These are phyloP conservation scores for Ctenopoma multispine DNA, from an alignment of 2,797 vertebrate species.

Conservation along the genomic window DNA sequence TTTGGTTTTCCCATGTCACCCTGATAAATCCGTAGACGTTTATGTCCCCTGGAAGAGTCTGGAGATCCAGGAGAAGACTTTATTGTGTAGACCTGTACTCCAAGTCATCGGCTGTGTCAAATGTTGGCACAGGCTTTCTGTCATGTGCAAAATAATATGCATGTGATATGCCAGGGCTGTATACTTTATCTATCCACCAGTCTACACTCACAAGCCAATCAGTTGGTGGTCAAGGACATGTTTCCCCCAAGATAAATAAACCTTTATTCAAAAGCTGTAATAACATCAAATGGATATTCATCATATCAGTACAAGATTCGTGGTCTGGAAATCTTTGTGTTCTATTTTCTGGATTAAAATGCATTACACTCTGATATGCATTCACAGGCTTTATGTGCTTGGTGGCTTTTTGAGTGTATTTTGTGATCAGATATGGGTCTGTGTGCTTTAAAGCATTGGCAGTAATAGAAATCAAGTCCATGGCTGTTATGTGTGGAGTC, in stretches of 20 bases:
- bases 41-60: constrained; percentile 52
- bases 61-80: constrained; percentile 37
- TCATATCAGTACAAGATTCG: constrained; percentile 54
- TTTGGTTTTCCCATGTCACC: constrained; percentile 35
- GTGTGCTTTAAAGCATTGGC: constrained; percentile 53
- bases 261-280: constrained; percentile 63
- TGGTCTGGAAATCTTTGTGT: constrained; percentile 54
- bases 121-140: constrained; percentile 53
- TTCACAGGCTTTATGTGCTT: constrained; percentile 51
- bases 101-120: constrained; percentile 44
- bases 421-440: constrained; percentile 56
- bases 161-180: constrained; percentile 35
- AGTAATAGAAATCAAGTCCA: constrained; percentile 25
- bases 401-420: constrained; percentile 39
- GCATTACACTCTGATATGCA: constrained; percentile 54
- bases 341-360: constrained; percentile 62
- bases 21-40: constrained; percentile 55
- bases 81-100: constrained; percentile 49
- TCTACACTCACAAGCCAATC: constrained; percentile 10
- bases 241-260: constrained; percentile 62
- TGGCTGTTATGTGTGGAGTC: constrained; percentile 25
- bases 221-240: constrained; percentile 60
- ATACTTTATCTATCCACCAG: constrained; percentile 32
- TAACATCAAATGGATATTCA: constrained; percentile 59
- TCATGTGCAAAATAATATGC: constrained; percentile 46